phyloP scores from a whole-genome alignment of 2,797 vertebrate species.

The Ptychadena robeensis region DNA sequence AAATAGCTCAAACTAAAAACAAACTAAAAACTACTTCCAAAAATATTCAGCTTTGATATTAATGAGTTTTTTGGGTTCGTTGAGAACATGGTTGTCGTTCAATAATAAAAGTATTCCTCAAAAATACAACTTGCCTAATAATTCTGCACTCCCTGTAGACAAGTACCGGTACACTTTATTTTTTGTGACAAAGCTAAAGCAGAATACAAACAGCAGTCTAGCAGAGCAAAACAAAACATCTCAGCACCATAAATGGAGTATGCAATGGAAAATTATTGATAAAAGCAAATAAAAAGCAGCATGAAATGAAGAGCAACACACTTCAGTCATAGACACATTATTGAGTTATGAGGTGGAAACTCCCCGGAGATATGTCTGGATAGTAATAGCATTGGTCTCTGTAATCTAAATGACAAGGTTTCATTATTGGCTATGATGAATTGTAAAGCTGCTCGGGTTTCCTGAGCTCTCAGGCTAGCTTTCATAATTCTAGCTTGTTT shows the following conservation, averaged over 20 bases:
- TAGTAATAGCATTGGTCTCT: constrained; percentile 54
- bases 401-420: constrained; percentile 53
- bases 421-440: constrained; percentile 53
- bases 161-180: not conserved
- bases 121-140: too few relatives aligned
- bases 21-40: too few relatives aligned
- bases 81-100: too few relatives aligned
- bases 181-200: not conserved
- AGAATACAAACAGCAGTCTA: not conserved
- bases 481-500: constrained; percentile 30
- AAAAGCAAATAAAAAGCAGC: constrained; percentile 53
- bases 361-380: constrained; percentile 50
- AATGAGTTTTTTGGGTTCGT: too few relatives aligned
- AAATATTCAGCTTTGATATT: too few relatives aligned
- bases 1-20: too few relatives aligned
- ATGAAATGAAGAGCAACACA: constrained; percentile 45
- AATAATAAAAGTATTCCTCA: too few relatives aligned
- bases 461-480: constrained; percentile 25
- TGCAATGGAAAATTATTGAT: constrained; percentile 29
- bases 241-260: not conserved
- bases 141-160: too few relatives aligned
- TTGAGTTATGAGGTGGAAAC: constrained; percentile 44
- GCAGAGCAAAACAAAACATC: not conserved
- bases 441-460: constrained; percentile 14
- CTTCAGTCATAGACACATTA: constrained; percentile 49